Percentiles rank a stretch among this genome's conserved stretches.
These are phyloP conservation scores for Myotis vivesi DNA, from an alignment of 2,797 vertebrate genomes.

Conservation along the genomic window DNA sequence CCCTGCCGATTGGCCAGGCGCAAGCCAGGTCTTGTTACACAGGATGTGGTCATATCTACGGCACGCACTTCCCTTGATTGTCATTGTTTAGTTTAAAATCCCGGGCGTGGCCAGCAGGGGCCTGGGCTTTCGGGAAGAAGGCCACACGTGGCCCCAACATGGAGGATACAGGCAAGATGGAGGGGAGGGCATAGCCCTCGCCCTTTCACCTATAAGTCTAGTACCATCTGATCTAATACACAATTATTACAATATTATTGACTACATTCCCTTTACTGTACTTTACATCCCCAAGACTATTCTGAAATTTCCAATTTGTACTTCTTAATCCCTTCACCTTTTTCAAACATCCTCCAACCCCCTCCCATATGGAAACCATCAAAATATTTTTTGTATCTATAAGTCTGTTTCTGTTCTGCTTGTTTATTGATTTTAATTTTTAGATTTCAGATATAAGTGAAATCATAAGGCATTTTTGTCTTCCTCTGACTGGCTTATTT, in stretches of 20 bases:
- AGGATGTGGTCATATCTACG: no score
- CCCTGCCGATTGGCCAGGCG: no score
- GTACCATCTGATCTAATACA: background rate
- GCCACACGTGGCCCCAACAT: no score
- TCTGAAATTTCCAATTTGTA: background rate
- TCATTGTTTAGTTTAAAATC: no score
- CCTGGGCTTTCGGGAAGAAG: no score
- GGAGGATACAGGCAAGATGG: no score
- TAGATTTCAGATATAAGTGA: background rate
- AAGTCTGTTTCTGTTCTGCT: background rate
- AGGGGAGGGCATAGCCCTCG: no score
- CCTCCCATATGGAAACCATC: background rate
- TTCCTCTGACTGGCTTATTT: background rate
- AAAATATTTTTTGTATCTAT: background rate
- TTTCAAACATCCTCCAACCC: background rate
- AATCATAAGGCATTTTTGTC: background rate
- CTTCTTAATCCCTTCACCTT: background rate
- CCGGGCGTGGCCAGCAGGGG: no score
- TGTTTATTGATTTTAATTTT: background rate
- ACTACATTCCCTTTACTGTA: background rate
- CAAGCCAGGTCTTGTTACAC: no score
- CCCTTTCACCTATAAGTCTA: background rate
- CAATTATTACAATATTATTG: background rate
- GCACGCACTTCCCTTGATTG: no score
- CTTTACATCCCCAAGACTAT: background rate